Conservation (phyloP, 2,113 vertebrate genomes). For the Clarias batrachus region DNA sequence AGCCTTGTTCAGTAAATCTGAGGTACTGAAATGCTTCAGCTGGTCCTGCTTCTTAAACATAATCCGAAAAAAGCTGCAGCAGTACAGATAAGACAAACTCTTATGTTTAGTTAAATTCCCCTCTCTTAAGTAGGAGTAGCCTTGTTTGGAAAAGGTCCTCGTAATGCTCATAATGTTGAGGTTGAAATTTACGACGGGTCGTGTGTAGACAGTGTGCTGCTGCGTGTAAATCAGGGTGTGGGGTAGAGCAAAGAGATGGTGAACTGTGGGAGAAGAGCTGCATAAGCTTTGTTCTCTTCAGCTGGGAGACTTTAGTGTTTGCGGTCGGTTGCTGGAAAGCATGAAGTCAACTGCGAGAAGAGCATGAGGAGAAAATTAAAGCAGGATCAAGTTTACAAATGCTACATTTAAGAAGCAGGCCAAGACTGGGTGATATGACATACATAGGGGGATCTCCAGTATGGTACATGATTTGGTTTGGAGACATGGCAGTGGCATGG, state of each 20-base stretch:
- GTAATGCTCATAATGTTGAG: not conserved
- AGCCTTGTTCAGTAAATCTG: slow-evolving; percentile 31
- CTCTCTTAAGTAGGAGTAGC: slow-evolving; percentile 13
- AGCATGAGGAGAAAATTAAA: not conserved
- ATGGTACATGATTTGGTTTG: too few species aligned
- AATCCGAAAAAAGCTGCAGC: not conserved
- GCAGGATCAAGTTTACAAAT: not conserved
- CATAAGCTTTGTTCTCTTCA: not conserved
- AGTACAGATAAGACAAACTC: not conserved
- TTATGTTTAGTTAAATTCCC: not conserved
- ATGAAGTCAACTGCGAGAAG: not conserved
- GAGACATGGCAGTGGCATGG: too few species aligned
- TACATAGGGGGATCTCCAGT: too few species aligned
- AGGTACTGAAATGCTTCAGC: not conserved
- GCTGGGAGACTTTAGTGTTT: slow-evolving; percentile 12
- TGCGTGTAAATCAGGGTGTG: slow-evolving; percentile 9
- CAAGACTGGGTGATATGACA: not conserved
- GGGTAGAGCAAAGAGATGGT: not conserved
- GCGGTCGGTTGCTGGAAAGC: not conserved
- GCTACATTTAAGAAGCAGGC: not conserved
- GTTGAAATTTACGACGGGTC: not conserved
- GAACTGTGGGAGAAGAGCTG: not conserved
- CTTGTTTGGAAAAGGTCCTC: not conserved
- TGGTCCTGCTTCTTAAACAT: not conserved
- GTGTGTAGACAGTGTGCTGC: not conserved